These are phyloP conservation scores for Tragulus kanchil DNA, from an alignment of 2,113 vertebrate species.

Conservation along the genomic window DNA sequence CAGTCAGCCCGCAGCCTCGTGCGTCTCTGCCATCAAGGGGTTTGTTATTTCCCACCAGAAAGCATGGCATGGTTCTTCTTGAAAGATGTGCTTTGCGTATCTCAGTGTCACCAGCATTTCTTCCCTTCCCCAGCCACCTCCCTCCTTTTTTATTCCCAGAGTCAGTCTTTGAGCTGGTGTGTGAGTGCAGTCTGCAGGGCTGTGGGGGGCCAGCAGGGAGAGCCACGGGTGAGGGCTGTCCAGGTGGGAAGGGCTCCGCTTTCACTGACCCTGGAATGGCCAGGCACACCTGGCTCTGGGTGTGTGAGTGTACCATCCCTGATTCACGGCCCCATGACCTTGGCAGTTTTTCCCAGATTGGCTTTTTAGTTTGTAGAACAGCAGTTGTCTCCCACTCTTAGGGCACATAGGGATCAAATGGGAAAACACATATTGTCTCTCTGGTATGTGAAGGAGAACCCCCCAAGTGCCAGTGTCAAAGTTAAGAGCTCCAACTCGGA, in stretches of 20 bases:
- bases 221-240: rapidly evolving
- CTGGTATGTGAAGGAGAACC: rapidly evolving
- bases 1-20: neutral
- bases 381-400: neutral
- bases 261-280: neutral
- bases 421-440: neutral
- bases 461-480: rapidly evolving
- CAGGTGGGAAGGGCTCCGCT: neutral
- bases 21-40: neutral
- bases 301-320: rapidly evolving
- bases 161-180: neutral
- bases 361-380: neutral
- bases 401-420: neutral
- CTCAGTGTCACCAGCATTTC: neutral
- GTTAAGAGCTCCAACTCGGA: neutral
- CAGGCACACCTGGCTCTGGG: neutral
- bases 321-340: neutral
- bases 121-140: neutral
- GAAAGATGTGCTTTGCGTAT: neutral
- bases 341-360: neutral
- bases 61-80: neutral
- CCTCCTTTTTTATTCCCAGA: neutral
- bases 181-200: neutral
- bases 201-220: rapidly evolving
- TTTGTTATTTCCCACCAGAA: neutral